A percentile compares a stretch with the other conserved stretches of the same genome.
Conservation (phyloP, 1,140 invertebrate species). For the Trichogramma pretiosum region DNA sequence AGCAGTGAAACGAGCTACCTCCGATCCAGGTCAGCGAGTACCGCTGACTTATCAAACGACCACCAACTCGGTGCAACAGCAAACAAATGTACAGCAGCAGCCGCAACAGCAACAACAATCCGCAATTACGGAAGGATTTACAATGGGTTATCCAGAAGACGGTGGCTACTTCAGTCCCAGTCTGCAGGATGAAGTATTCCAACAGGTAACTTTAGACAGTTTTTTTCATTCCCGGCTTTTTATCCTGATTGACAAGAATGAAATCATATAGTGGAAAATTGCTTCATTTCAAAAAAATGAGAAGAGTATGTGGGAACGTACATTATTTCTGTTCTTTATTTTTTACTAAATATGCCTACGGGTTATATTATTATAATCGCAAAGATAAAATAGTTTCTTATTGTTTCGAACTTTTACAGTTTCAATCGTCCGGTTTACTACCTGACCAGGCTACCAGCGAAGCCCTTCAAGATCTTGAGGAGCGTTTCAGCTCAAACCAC, state of each 20-base stretch:
- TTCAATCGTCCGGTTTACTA: conserved; percentile 48
- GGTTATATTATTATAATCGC: no score
- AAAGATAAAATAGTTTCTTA: no score
- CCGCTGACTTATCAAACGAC: conserved; percentile 38
- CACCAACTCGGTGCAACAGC: conserved; percentile 27
- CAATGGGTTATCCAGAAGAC: conserved; percentile 56
- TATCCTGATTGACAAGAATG: no score
- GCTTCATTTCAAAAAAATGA: no score
- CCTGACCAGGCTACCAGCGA: conserved; percentile 56
- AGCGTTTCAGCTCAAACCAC: conserved; percentile 50
- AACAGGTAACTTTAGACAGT: conserved; percentile 55
- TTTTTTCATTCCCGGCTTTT: not conserved
- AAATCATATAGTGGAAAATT: no score
- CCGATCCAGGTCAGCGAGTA: conserved; percentile 54
- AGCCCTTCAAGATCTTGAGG: no score
- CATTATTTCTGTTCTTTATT: no score
- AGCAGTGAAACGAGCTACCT: conserved; percentile 55
- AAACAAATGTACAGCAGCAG: conserved; percentile 48
- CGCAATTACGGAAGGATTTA: conserved; percentile 48
- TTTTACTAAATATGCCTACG: no score
- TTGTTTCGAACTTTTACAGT: no score
- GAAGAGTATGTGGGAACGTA: no score
- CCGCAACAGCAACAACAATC: conserved; percentile 50
- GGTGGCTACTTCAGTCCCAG: conserved; percentile 63
- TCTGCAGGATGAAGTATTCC: conserved; percentile 67